These are phyloP conservation scores for Macquaria australasica DNA, from an alignment of 2,113 vertebrate species.

Conservation along the genomic window DNA sequence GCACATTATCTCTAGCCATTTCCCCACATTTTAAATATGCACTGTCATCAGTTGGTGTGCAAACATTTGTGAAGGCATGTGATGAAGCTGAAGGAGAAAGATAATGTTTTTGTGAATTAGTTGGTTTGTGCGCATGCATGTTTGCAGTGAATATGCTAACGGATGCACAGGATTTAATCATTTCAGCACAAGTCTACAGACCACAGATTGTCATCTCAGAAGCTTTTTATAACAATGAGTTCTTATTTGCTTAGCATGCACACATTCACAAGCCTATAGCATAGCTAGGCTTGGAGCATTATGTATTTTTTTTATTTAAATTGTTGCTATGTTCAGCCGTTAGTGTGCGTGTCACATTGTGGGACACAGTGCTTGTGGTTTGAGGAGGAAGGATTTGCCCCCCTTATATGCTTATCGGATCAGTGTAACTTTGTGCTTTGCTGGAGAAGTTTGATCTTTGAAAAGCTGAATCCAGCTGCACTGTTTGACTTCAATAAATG, in stretches of 20 bases:
- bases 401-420: background rate
- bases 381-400: slow-evolving; percentile 5
- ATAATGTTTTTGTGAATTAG: background rate
- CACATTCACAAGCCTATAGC: background rate
- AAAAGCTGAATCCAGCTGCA: background rate
- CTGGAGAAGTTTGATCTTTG: background rate
- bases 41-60: background rate
- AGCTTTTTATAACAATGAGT: background rate
- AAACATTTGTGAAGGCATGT: background rate
- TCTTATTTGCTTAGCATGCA: background rate
- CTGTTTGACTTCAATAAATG: slow-evolving; percentile 13
- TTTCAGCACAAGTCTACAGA: background rate
- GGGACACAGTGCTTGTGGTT: background rate
- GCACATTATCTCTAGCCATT: background rate
- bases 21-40: background rate
- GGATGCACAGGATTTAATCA: background rate
- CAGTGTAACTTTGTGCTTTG: background rate
- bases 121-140: background rate
- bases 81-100: background rate
- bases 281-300: background rate
- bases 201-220: background rate
- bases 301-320: background rate
- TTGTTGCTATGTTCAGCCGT: slow-evolving; percentile 4
- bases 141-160: background rate
- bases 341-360: background rate